These are phyloP conservation scores for Strigops habroptila DNA, from an alignment of 2,113 vertebrate species.

Conservation along the genomic window DNA sequence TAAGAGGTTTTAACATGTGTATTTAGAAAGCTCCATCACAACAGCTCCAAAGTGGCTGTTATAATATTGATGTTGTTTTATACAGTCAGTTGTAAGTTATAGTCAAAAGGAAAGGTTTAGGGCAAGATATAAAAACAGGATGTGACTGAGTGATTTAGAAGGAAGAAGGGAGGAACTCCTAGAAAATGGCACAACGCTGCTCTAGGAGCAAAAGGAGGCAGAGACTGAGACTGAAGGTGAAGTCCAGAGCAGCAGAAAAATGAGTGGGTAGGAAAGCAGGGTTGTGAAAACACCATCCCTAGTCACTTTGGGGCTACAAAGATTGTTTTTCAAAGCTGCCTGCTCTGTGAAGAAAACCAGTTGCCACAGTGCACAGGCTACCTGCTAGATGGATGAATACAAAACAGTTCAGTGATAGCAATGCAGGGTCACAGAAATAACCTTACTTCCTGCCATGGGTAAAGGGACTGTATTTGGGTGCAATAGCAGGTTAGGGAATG, in stretches of 20 bases:
- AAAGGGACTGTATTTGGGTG: neutral
- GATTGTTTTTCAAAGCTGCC: neutral
- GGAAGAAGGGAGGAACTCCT: slow-evolving; percentile 30
- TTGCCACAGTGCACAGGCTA: neutral
- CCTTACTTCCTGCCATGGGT: neutral
- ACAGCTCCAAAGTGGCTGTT: slow-evolving; percentile 38
- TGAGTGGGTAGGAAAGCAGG: neutral
- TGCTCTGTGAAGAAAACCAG: neutral
- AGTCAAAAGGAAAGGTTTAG: slow-evolving; percentile 57
- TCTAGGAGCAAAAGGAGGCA: slow-evolving; percentile 16
- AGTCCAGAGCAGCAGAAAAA: slow-evolving; percentile 21
- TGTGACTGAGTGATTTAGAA: slow-evolving; percentile 58
- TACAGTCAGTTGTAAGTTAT: slow-evolving; percentile 37
- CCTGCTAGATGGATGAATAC: neutral
- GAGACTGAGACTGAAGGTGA: slow-evolving; percentile 1
- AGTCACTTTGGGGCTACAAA: neutral
- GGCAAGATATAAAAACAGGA: slow-evolving; percentile 63
- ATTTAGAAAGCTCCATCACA: slow-evolving; percentile 19
- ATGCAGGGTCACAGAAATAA: neutral
- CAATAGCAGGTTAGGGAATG: neutral
- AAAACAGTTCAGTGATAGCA: neutral
- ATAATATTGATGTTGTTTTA: slow-evolving; percentile 51
- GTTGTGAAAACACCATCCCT: neutral
- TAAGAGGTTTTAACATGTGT: neutral
- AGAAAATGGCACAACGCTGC: slow-evolving; percentile 18